phyloP scores from a whole-genome alignment of 2,113 vertebrate species.

The Chrysochloris asiatica region DNA sequence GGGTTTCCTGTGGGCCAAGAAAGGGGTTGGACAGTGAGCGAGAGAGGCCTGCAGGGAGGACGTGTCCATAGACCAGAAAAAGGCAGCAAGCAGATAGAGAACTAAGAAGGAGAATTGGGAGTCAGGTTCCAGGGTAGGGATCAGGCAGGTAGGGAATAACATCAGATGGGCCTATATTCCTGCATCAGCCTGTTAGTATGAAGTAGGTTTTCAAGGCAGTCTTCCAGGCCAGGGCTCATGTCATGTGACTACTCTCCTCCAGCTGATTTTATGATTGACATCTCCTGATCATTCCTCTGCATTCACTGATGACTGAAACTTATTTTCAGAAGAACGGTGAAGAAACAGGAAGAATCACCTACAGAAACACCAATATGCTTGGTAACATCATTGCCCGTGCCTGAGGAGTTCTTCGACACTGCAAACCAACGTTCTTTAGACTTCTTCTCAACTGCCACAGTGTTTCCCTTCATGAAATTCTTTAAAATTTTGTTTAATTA shows the following conservation, averaged over 20 bases:
- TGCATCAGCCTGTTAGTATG: background rate
- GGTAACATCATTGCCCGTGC: background rate
- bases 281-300: background rate
- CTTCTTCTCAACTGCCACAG: background rate
- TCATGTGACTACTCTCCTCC: background rate
- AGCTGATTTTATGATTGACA: background rate
- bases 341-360: background rate
- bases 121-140: background rate
- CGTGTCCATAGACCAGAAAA: background rate
- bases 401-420: background rate
- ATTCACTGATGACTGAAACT: background rate
- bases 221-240: background rate
- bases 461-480: background rate
- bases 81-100: background rate
- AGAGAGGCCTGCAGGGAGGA: background rate
- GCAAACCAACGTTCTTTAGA: background rate
- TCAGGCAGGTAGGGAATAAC: background rate
- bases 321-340: background rate
- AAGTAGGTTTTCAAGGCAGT: background rate
- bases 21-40: background rate
- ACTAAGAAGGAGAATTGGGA: background rate
- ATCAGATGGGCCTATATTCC: background rate
- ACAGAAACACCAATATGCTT: background rate
- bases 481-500: too few species aligned
- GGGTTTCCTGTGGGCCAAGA: background rate